These are phyloP conservation scores for Marcusenius ussheri DNA, from an alignment of 2,113 vertebrate species.

Conservation along the genomic window DNA sequence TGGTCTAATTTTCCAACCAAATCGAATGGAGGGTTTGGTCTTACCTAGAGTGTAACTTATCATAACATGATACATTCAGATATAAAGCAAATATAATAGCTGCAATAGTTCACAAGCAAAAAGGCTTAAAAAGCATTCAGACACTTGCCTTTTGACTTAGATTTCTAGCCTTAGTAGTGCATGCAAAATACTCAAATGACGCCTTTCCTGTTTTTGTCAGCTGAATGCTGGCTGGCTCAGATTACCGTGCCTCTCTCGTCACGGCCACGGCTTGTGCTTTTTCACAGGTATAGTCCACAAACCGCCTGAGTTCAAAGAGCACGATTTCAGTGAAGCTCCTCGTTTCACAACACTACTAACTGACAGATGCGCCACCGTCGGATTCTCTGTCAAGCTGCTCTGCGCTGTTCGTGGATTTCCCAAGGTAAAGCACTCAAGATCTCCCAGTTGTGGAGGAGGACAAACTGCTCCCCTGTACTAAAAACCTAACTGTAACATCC, in stretches of 20 bases:
- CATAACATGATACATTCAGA: not conserved
- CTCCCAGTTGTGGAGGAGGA: not conserved
- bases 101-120: not conserved
- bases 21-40: not conserved
- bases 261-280: not conserved
- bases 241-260: not conserved
- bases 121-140: not conserved
- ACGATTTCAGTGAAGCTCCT: conserved; percentile 77
- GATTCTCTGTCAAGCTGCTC: conserved; percentile 86
- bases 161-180: not conserved
- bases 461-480: not conserved
- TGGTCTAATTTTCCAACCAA: not conserved
- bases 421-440: conserved; percentile 58
- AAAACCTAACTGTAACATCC: not conserved
- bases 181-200: not conserved
- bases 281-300: conserved; percentile 63
- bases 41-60: not conserved
- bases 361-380: conserved; percentile 75
- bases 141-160: not conserved
- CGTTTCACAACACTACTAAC: conserved; percentile 81
- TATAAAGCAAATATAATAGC: not conserved
- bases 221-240: not conserved
- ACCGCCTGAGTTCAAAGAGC: conserved; percentile 61
- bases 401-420: conserved; percentile 81
- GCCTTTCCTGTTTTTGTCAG: not conserved